These are phyloP conservation scores for Hippasteria phrygiana DNA, from an alignment of 53 echinoderm and acorn worm species.

Conservation along the genomic window DNA sequence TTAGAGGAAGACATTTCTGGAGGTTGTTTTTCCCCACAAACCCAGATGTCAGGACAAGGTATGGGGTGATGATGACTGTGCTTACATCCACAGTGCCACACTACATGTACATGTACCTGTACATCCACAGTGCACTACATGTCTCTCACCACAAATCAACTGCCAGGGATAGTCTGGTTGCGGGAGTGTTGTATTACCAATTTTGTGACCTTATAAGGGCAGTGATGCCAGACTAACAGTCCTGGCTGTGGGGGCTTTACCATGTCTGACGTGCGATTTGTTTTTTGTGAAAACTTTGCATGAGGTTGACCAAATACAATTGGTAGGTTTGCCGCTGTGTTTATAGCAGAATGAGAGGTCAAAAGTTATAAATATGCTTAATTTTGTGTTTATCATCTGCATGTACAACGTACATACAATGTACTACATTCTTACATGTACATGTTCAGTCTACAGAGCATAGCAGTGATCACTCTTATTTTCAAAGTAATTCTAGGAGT, in stretches of 20 bases:
- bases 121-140: neutral
- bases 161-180: neutral
- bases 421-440: too few species aligned
- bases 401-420: too few species aligned
- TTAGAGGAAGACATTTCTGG: slow-evolving; percentile 7
- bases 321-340: neutral
- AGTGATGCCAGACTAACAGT: neutral
- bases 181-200: neutral
- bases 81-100: neutral
- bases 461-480: too few species aligned
- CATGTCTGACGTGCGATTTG: neutral
- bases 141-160: slow-evolving; percentile 21
- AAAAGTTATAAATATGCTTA: neutral
- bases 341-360: too few species aligned
- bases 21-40: slow-evolving; percentile 5
- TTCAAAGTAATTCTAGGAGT: too few species aligned
- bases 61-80: neutral
- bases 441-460: too few species aligned
- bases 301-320: slow-evolving; percentile 17
- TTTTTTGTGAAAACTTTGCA: slow-evolving; percentile 7
- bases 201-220: slow-evolving; percentile 52
- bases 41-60: slow-evolving; percentile 11
- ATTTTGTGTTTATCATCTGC: neutral
- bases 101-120: too few species aligned
- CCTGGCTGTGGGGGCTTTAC: neutral